These are phyloP conservation scores for Ahaetulla prasina DNA, from an alignment of 2,113 vertebrate species.

Conservation along the genomic window DNA sequence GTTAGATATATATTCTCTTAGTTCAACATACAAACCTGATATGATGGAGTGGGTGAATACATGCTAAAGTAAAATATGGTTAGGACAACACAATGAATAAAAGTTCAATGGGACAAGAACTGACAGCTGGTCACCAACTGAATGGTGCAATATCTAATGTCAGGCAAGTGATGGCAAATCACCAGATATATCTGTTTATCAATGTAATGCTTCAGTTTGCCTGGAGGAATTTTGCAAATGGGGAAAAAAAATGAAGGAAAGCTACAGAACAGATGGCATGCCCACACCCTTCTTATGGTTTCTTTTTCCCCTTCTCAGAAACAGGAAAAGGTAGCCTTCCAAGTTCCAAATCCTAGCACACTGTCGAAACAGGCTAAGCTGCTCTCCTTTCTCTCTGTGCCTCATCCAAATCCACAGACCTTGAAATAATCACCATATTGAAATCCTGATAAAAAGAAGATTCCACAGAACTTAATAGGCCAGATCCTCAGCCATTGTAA, in stretches of 20 bases:
- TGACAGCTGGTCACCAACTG: neutral
- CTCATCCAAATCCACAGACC: slow-evolving; percentile 3
- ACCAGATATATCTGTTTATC: neutral
- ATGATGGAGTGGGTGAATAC: neutral
- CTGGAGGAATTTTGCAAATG: neutral
- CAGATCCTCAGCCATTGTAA: slow-evolving; percentile 15
- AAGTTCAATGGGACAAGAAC: neutral
- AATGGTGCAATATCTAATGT: neutral
- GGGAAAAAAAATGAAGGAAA: neutral
- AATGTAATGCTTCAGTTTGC: neutral
- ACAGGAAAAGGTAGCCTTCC: neutral
- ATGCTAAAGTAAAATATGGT: neutral
- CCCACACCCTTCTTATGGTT: neutral
- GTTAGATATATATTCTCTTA: neutral
- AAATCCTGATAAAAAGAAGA: slow-evolving; percentile 3
- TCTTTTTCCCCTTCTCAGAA: neutral
- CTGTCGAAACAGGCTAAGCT: neutral
- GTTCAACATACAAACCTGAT: neutral
- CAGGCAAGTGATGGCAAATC: neutral
- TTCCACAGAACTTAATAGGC: slow-evolving; percentile 24
- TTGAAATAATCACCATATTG: slow-evolving; percentile 2
- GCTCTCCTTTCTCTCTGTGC: neutral
- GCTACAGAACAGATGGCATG: neutral
- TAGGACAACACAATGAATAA: neutral
- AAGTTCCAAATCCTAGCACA: neutral